These are phyloP conservation scores for Drosophila fuyamai DNA, from an alignment of 1,140 invertebrate genomes.

Conservation along the genomic window DNA sequence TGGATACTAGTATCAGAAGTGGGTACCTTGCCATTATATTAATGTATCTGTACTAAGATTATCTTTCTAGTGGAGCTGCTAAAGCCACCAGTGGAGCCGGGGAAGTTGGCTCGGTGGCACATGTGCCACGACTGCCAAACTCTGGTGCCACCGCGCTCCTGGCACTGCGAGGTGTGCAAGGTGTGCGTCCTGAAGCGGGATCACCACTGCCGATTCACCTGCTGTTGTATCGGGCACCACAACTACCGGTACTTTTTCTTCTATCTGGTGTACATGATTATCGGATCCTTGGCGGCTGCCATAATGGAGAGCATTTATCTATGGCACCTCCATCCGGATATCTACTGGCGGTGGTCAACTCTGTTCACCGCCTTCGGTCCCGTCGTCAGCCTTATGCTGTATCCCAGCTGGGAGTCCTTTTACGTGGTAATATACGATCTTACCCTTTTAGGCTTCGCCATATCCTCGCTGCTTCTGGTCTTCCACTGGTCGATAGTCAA, in stretches of 20 bases:
- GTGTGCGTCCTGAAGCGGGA: conserved; percentile 95
- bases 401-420: conserved; percentile 72
- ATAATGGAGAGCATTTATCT: conserved; percentile 90
- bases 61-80: conserved; percentile 45
- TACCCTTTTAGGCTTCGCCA: conserved; percentile 88
- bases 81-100: conserved; percentile 53
- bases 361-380: conserved; percentile 88
- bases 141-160: conserved; percentile 93
- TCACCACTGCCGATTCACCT: conserved; percentile 97
- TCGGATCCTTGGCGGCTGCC: conserved; percentile 89
- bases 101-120: conserved; percentile 86
- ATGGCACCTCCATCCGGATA: conserved; percentile 85
- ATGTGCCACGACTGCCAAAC: conserved; percentile 92
- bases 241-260: conserved; percentile 96
- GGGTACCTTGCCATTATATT: conserved; percentile 53
- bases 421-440: conserved; percentile 89
- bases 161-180: conserved; percentile 94
- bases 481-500: conserved; percentile 89
- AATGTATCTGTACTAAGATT: too few relatives aligned
- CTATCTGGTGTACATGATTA: conserved; percentile 92
- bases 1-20: conserved; percentile 89
- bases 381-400: conserved; percentile 87
- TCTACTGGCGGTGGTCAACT: conserved; percentile 85
- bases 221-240: conserved; percentile 94
- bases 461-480: conserved; percentile 88